A percentile compares a stretch with the other conserved stretches of the same genome.
phyloP scores from a whole-genome alignment of 2,888 invertebrate genomes.

The Cheilosia scutellata region DNA sequence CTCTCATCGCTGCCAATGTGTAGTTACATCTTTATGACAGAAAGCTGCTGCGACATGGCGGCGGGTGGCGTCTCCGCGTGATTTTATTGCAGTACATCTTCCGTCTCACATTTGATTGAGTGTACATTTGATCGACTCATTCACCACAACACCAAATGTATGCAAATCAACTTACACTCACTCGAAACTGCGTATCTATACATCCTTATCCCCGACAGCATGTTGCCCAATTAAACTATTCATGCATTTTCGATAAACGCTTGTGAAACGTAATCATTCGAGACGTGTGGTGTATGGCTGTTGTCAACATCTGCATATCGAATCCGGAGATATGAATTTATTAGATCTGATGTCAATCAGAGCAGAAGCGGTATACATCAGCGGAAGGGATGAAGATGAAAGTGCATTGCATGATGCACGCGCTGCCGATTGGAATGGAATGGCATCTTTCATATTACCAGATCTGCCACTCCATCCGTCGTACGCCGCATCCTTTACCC shows the following conservation, averaged over 20 bases:
- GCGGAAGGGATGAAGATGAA: background rate
- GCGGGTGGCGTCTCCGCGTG: background rate
- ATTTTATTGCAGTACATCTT: background rate
- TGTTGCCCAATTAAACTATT: conserved; percentile 68
- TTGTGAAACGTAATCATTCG: conserved; percentile 12
- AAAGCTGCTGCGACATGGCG: conserved; percentile 3
- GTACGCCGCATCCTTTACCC: too few species aligned
- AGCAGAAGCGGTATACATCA: conserved; percentile 7
- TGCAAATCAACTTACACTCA: conserved; percentile 19
- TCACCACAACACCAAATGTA: background rate
- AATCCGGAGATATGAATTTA: conserved; percentile 61
- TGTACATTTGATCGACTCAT: conserved; percentile 57
- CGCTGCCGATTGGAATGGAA: conserved; percentile 39
- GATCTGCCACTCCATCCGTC: conserved; percentile 14
- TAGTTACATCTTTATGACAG: conserved; percentile 27
- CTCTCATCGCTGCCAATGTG: conserved; percentile 12
- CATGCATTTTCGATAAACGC: conserved; percentile 58
- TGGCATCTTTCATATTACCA: conserved; percentile 25
- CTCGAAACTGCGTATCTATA: too few species aligned
- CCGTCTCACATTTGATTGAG: conserved; percentile 38
- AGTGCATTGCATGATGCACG: conserved; percentile 25
- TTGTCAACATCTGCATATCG: conserved; percentile 49
- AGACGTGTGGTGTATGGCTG: conserved; percentile 23
- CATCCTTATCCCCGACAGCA: background rate
- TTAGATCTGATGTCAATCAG: conserved; percentile 66